A percentile compares a stretch with the other conserved stretches of the same genome.
These are phyloP conservation scores for Cotesia glomerata DNA, from an alignment of 1,140 invertebrate species.

Conservation along the genomic window DNA sequence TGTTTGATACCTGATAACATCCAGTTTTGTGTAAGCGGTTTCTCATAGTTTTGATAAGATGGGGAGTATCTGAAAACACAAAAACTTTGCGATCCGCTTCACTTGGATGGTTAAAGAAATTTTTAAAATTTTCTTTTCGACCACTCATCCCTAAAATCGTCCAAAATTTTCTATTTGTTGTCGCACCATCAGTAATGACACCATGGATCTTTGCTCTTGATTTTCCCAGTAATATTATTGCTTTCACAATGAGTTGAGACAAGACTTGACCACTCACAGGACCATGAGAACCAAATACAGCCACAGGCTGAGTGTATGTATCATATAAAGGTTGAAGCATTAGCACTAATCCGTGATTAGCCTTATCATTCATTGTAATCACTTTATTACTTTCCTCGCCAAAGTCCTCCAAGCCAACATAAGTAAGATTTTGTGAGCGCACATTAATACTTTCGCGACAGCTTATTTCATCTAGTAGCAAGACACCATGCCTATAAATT, in stretches of 20 bases:
- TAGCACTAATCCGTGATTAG: conserved; percentile 24
- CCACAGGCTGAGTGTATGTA: conserved; percentile 21
- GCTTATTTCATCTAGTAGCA: no score
- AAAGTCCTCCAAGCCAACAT: conserved; percentile 27
- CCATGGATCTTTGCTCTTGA: conserved; percentile 22
- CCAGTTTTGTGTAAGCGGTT: conserved; percentile 22
- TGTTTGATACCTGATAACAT: conserved; percentile 13
- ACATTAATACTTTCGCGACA: conserved; percentile 31
- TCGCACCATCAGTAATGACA: conserved; percentile 16
- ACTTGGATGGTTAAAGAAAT: conserved; percentile 19
- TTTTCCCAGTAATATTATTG: no score
- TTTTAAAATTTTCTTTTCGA: not conserved
- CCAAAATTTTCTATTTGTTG: conserved; percentile 18
- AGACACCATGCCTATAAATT: conserved; percentile 20
- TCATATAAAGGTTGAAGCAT: conserved; percentile 25
- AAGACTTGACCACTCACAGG: conserved; percentile 19
- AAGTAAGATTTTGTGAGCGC: conserved; percentile 21
- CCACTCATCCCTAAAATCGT: conserved; percentile 11
- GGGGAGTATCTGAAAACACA: no score
- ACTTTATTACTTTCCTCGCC: conserved; percentile 19
- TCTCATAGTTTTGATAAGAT: conserved; percentile 23
- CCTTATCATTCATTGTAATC: conserved; percentile 14
- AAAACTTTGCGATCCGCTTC: conserved; percentile 20
- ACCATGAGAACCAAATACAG: conserved; percentile 22
- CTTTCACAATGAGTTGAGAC: conserved; percentile 24